These are phyloP conservation scores for Goniozus legneri DNA, from an alignment of 1,140 invertebrate species.

Conservation along the genomic window DNA sequence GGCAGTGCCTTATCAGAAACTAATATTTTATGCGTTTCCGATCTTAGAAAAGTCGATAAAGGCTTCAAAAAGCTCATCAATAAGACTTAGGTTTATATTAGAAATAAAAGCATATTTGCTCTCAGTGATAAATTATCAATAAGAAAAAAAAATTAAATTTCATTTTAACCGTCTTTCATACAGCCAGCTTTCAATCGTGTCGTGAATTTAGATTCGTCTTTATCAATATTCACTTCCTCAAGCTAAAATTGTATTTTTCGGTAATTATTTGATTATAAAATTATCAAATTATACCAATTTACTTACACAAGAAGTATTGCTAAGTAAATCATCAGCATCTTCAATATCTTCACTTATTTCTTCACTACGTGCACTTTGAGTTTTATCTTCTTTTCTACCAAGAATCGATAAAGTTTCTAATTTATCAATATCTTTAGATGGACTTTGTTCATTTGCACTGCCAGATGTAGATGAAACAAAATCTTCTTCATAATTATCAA, in stretches of 20 bases:
- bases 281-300: constrained; percentile 10
- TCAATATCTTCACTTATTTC: constrained; percentile 49
- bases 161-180: constrained; percentile 41
- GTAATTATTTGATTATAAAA: constrained; percentile 5
- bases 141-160: no score
- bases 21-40: constrained; percentile 13
- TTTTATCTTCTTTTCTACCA: constrained; percentile 32
- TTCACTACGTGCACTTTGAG: constrained; percentile 37
- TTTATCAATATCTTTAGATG: constrained; percentile 38
- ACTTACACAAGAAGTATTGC: constrained; percentile 49
- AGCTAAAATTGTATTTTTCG: constrained; percentile 39
- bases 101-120: no score
- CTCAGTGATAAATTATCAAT: no score
- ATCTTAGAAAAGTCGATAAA: no score
- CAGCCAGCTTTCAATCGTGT: constrained; percentile 37
- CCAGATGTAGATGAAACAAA: constrained; percentile 48
- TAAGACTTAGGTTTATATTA: no score
- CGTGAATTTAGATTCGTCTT: constrained; percentile 43
- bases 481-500: constrained; percentile 52
- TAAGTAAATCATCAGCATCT: constrained; percentile 45
- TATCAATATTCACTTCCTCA: constrained; percentile 42
- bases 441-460: constrained; percentile 47
- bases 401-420: constrained; percentile 28
- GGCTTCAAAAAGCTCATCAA: no score
- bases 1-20: constrained; percentile 43